phyloP scores from a whole-genome alignment of 2,113 vertebrate genomes.

The Macrotus californicus region DNA sequence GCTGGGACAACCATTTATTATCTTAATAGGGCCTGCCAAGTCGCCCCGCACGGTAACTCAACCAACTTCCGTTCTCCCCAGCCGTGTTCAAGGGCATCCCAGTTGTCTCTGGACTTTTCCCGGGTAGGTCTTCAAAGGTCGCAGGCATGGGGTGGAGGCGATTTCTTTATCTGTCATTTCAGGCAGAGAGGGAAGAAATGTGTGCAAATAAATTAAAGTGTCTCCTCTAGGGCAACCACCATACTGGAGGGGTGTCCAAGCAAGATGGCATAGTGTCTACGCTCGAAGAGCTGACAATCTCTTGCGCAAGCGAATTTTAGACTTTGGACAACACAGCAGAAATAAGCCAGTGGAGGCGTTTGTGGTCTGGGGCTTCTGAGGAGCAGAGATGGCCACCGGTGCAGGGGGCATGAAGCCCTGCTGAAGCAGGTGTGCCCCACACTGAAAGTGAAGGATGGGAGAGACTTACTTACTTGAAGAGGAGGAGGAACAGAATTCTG shows the following conservation, averaged over 20 bases:
- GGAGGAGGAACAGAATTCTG: background rate
- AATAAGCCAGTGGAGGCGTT: background rate
- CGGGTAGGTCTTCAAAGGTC: background rate
- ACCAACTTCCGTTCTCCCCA: background rate
- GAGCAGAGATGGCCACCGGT: too few species aligned
- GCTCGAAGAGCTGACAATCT: background rate
- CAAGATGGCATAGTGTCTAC: rapidly evolving
- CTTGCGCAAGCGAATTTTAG: background rate
- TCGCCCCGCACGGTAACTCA: background rate
- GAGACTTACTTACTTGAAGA: background rate
- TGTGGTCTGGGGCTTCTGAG: background rate
- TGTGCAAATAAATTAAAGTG: too few species aligned
- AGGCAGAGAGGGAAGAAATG: background rate
- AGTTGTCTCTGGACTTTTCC: background rate
- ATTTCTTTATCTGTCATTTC: background rate
- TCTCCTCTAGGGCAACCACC: background rate
- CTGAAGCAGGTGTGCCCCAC: background rate
- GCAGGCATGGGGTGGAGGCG: background rate
- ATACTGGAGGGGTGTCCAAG: too few species aligned
- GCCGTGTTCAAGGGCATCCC: background rate
- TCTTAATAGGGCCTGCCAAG: background rate
- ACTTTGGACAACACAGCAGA: background rate
- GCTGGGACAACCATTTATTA: background rate
- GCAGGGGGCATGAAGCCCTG: background rate
- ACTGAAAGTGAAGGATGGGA: background rate